These are phyloP conservation scores for Kradibia gibbosae DNA, from an alignment of 1,140 invertebrate species.

Conservation along the genomic window DNA sequence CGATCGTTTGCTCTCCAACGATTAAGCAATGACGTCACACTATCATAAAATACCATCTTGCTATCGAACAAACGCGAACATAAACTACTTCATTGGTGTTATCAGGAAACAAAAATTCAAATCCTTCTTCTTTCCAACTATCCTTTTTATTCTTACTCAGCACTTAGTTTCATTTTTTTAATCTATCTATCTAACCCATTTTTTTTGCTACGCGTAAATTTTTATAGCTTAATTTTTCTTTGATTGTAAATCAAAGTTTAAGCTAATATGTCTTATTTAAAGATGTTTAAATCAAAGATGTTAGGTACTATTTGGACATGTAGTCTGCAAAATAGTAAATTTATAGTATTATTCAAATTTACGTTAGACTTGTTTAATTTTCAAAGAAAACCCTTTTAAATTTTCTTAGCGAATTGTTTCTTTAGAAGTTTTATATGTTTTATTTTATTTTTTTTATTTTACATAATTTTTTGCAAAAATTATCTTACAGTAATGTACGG, in stretches of 20 bases:
- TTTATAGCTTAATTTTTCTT: constrained; percentile 31
- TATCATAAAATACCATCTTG: constrained; percentile 73
- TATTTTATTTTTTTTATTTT: no score
- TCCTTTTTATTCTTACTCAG: neutral
- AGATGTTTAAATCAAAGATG: neutral
- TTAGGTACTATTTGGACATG: neutral
- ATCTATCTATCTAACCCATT: neutral
- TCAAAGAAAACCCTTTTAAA: neutral
- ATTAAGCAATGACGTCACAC: constrained; percentile 66
- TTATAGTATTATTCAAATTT: neutral
- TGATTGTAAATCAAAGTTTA: neutral
- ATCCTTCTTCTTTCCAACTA: neutral
- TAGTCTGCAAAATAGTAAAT: neutral
- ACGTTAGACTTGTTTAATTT: neutral
- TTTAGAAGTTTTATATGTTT: no score
- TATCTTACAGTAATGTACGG: no score
- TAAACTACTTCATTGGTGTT: constrained; percentile 31
- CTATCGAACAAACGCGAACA: constrained; percentile 71
- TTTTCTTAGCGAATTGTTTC: no score
- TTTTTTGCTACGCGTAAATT: neutral
- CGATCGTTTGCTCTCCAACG: constrained; percentile 52
- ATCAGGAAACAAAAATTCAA: constrained; percentile 35
- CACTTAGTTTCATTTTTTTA: neutral
- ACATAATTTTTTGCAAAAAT: no score
- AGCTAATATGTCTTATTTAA: neutral